Percentiles rank a stretch among this genome's conserved stretches.
phyloP scores from a whole-genome alignment of 2,888 invertebrate species.

The Gandaritis pyraliata region DNA sequence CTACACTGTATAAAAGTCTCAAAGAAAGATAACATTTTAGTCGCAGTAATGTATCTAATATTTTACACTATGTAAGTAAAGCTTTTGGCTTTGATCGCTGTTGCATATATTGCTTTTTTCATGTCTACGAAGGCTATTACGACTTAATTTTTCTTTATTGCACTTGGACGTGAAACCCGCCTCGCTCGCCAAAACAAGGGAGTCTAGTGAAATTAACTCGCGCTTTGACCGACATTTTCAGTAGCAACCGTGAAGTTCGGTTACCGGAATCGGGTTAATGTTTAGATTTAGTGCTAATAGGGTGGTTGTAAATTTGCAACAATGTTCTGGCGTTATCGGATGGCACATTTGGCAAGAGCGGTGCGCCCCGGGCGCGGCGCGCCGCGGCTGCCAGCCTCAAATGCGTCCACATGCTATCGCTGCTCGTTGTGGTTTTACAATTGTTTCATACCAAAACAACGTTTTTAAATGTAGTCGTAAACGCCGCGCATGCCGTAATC shows the following conservation, averaged over 20 bases:
- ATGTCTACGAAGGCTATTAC: conserved; percentile 1
- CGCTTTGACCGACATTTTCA: conserved; percentile 69
- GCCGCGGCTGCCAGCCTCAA: conserved; percentile 69
- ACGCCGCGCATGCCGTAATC: conserved; percentile 36
- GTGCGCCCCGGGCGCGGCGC: conserved; percentile 63
- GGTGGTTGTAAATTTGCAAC: conserved; percentile 80
- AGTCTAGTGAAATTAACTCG: conserved; percentile 59
- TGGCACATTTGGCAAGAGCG: conserved; percentile 80
- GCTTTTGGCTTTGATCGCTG: conserved; percentile 3
- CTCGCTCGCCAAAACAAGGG: conserved; percentile 53
- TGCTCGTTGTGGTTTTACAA: conserved; percentile 67
- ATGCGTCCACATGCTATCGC: conserved; percentile 68
- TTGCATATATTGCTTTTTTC: not conserved
- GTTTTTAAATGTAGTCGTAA: conserved; percentile 18
- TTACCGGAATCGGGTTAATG: conserved; percentile 82
- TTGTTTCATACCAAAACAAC: conserved; percentile 60
- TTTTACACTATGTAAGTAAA: not conserved
- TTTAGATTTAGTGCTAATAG: conserved; percentile 85
- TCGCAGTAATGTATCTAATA: too few species aligned
- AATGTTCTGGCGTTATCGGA: conserved; percentile 81
- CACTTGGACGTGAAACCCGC: conserved; percentile 48
- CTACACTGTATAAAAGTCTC: too few species aligned
- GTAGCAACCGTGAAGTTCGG: conserved; percentile 74
- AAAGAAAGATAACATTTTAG: too few species aligned
- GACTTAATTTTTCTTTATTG: conserved; percentile 33